Conservation (phyloP, 2,888 invertebrate species). For the Lasioglossum pauxillum region DNA sequence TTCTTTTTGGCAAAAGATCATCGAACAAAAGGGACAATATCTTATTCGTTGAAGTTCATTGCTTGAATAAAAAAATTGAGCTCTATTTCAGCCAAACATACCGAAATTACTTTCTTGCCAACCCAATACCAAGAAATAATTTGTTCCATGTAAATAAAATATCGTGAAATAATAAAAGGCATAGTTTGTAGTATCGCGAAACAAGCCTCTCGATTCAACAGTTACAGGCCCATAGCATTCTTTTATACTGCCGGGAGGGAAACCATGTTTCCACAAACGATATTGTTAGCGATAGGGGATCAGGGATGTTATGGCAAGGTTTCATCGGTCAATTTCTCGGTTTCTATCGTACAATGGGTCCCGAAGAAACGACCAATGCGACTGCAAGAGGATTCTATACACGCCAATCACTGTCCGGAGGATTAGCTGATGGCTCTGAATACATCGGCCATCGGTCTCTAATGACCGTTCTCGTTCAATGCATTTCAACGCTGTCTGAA, state of each 20-base stretch:
- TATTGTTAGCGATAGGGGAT: background rate
- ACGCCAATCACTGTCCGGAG: slow-evolving; percentile 23
- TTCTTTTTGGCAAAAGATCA: too few relatives aligned
- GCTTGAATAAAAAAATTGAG: too few relatives aligned
- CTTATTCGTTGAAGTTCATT: too few relatives aligned
- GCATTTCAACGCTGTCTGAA: slow-evolving; percentile 24
- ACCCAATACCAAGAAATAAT: background rate
- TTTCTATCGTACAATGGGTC: slow-evolving; percentile 26
- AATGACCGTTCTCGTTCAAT: slow-evolving; percentile 44
- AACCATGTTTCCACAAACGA: background rate
- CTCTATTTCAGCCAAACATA: too few relatives aligned
- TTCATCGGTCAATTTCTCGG: slow-evolving; percentile 37
- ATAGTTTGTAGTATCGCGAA: background rate
- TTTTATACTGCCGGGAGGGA: background rate
- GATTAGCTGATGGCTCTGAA: slow-evolving; percentile 51
- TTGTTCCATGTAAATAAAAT: background rate
- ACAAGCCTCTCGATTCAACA: background rate
- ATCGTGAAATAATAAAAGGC: background rate
- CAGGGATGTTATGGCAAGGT: background rate
- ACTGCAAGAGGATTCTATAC: slow-evolving; percentile 46
- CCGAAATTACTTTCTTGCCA: too few relatives aligned
- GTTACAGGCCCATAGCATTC: background rate
- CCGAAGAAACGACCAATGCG: slow-evolving; percentile 39
- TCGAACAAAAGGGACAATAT: too few relatives aligned
- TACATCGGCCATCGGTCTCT: slow-evolving; percentile 42